Evolutionary conservation across 2,888 invertebrate genomes (phyloP), one percentile per base, ranked within the genome.

Genomic region (Tipula vernalis): DNA sequence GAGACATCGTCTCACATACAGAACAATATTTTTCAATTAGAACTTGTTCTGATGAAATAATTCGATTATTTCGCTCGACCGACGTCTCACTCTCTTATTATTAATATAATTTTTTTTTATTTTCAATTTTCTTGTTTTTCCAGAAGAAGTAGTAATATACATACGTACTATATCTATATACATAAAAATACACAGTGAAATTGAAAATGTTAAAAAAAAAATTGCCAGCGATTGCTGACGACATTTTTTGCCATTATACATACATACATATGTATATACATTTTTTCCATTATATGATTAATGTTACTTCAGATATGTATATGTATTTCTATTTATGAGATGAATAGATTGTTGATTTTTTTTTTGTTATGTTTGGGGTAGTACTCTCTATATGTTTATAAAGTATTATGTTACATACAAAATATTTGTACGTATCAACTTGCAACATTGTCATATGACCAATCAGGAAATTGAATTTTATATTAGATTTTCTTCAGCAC

Each of bases 21-120:
- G 89, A 71, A 90, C 91, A 91, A 92, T 91, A 91, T 92, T 92
- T 91, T 91, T 91, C 92, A 91, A 91, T 91, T 91, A 92, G 91
- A 91, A 91, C 89, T 91, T 91, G 90, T 90, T 91, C 91, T 91
- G 89, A 90, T 91, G 91, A 91, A 91, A 90, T 91, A 91, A 91
- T 91, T 92, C 91, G 91, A 91, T 91, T 91, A 92, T 90, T 91
- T 90, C 91, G 90, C 91, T 91, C 90, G 90, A 90, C 89, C 90
- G 90, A 89, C 85, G 86, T 84, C 85, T 85, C 85, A 85, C 84
- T 84, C 84, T 84, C 84, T 39, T 84, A 39, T 84, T 41, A 39
- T 84, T 84, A 36, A 39, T 84, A 84, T 15, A 36, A 36, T 39
- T 39, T 84, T 39, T 36, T 83, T 39, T 39, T 39, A 6, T 51